Percentiles rank a stretch among this genome's conserved stretches.
Conservation (phyloP, 2,113 vertebrate species). For the Hemichromis elongatus region DNA sequence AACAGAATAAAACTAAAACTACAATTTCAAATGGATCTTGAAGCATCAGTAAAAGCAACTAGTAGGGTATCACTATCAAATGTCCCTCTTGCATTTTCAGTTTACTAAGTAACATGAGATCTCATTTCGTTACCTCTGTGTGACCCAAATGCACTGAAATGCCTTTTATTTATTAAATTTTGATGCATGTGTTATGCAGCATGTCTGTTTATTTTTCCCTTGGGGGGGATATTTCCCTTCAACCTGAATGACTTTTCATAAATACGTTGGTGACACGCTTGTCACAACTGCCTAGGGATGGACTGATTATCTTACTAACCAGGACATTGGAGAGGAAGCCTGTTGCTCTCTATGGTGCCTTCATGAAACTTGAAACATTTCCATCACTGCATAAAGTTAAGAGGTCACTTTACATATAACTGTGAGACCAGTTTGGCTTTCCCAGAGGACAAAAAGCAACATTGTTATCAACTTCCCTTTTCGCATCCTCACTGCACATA, state of each 20-base stretch:
- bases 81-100: not conserved
- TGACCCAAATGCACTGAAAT: not conserved
- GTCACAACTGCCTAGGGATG: not conserved
- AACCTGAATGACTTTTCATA: not conserved
- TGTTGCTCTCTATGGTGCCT: not conserved
- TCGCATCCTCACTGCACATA: not conserved
- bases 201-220: not conserved
- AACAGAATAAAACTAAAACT: not conserved
- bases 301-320: not conserved
- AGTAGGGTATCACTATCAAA: not conserved
- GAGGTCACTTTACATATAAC: not conserved
- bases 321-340: not conserved
- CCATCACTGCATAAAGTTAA: not conserved
- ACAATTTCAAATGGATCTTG: not conserved
- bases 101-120: not conserved
- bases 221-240: not conserved
- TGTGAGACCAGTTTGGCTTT: not conserved
- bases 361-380: not conserved
- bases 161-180: not conserved
- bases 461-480: conserved; percentile 50
- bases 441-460: not conserved
- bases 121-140: not conserved
- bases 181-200: not conserved
- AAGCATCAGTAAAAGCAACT: not conserved
- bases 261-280: not conserved